Evolutionary conservation across 2,888 invertebrate genomes (phyloP).

Genomic region (Gasteruption jaculator): DNA sequence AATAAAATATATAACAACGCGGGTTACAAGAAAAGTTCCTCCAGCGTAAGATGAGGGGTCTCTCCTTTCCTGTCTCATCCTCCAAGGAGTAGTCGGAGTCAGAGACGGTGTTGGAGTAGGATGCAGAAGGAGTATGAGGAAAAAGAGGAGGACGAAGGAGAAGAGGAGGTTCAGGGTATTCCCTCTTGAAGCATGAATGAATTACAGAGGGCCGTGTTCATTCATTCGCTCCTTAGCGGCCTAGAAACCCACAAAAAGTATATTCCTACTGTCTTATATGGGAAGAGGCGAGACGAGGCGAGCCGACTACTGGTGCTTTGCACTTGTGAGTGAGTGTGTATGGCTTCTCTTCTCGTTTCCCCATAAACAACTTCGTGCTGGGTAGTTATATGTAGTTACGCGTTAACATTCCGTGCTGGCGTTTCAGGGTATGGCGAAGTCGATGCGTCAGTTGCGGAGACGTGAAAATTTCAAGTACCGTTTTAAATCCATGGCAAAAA

Average conservation of each 20-base stretch:
- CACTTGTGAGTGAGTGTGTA: too few relatives aligned
- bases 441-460: too few relatives aligned
- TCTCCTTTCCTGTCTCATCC: slow-evolving; percentile 20
- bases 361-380: too few relatives aligned
- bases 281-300: too few relatives aligned
- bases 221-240: slow-evolving; percentile 47
- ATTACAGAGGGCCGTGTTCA: slow-evolving; percentile 48
- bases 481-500: too few relatives aligned
- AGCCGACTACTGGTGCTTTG: too few relatives aligned
- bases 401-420: too few relatives aligned
- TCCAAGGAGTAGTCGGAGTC: slow-evolving; percentile 14
- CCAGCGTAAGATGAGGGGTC: slow-evolving; percentile 34
- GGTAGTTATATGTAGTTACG: too few relatives aligned
- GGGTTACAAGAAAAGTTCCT: slow-evolving; percentile 40
- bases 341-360: too few relatives aligned
- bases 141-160: slow-evolving; percentile 20
- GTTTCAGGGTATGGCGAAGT: too few relatives aligned
- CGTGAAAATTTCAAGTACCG: too few relatives aligned
- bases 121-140: slow-evolving; percentile 21
- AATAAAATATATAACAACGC: slow-evolving; percentile 46
- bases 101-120: slow-evolving; percentile 16
- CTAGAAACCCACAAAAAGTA: slow-evolving; percentile 49
- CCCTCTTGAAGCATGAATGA: slow-evolving; percentile 48
- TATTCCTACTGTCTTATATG: too few relatives aligned
- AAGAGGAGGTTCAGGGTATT: slow-evolving; percentile 29